Evolutionary conservation across 2,797 vertebrate species (phyloP).

Genomic region (Avahi laniger): DNA sequence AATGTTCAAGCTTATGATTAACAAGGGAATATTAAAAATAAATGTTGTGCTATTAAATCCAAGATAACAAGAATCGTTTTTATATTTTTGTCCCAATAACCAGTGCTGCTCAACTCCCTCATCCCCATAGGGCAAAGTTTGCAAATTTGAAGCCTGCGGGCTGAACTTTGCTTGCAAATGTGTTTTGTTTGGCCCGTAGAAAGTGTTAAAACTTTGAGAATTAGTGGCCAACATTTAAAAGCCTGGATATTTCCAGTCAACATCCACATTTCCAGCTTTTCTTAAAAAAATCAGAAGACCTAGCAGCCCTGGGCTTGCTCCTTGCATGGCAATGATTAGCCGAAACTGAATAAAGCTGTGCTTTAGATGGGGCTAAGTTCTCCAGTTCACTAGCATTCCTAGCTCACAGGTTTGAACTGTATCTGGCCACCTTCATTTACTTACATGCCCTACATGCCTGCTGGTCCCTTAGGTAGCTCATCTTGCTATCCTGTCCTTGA

Average conservation of each 20-base stretch:
- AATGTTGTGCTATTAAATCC: slow-evolving; percentile 59
- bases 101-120: not conserved
- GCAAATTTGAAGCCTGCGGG: not conserved
- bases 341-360: not conserved
- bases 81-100: slow-evolving; percentile 53
- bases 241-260: slow-evolving; percentile 49
- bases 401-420: not conserved
- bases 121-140: slow-evolving; percentile 8
- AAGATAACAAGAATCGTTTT: slow-evolving; percentile 50
- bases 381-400: not conserved
- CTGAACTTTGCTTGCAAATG: slow-evolving; percentile 20
- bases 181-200: slow-evolving; percentile 36
- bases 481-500: not conserved
- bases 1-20: slow-evolving; percentile 57
- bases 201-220: slow-evolving; percentile 50
- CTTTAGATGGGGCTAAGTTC: not conserved
- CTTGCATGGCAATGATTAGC: not conserved
- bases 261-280: slow-evolving; percentile 31
- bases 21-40: slow-evolving; percentile 50
- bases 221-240: slow-evolving; percentile 44
- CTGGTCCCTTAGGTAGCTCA: not conserved
- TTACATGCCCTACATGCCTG: not conserved
- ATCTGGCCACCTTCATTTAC: not conserved
- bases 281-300: slow-evolving; percentile 2
- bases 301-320: not conserved